A percentile compares a stretch with the other conserved stretches of the same genome.
Conservation (phyloP, 2,797 vertebrate species). For the Cryptoprocta ferox region DNA sequence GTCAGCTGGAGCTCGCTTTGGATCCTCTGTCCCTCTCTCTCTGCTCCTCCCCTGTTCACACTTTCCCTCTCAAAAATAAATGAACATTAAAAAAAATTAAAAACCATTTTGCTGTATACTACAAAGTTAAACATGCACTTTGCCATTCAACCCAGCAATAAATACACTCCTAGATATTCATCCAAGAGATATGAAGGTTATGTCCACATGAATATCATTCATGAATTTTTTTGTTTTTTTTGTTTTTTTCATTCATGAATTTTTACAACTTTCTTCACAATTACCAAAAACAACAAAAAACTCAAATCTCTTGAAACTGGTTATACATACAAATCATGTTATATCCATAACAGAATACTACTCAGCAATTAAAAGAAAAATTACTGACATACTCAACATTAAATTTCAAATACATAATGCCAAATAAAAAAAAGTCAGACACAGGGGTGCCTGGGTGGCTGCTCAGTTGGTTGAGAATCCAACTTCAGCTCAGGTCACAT, state of each 20-base stretch:
- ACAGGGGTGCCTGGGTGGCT: too few species aligned
- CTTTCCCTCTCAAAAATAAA: too few species aligned
- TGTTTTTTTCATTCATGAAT: background rate
- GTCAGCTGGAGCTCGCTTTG: too few species aligned
- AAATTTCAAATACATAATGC: background rate
- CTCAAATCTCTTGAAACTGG: background rate
- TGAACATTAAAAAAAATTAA: background rate
- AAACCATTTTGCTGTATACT: background rate
- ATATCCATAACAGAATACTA: background rate
- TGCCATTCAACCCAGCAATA: background rate
- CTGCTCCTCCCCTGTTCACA: too few species aligned
- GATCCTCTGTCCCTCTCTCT: too few species aligned
- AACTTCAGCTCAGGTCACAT: too few species aligned
- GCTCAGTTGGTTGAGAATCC: too few species aligned
- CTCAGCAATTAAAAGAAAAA: constrained; percentile 20
- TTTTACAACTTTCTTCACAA: constrained; percentile 2
- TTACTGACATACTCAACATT: background rate
- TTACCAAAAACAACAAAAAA: constrained; percentile 21
- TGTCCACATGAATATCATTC: background rate
- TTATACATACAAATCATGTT: background rate
- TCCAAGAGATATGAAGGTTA: background rate
- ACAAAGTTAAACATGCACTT: background rate
- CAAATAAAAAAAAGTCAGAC: background rate
- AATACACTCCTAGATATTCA: background rate
- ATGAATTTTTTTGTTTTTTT: constrained; percentile 20